A percentile compares a stretch with the other conserved stretches of the same genome.
phyloP scores from a whole-genome alignment of 2,113 vertebrate species.

The Bettongia penicillata region DNA sequence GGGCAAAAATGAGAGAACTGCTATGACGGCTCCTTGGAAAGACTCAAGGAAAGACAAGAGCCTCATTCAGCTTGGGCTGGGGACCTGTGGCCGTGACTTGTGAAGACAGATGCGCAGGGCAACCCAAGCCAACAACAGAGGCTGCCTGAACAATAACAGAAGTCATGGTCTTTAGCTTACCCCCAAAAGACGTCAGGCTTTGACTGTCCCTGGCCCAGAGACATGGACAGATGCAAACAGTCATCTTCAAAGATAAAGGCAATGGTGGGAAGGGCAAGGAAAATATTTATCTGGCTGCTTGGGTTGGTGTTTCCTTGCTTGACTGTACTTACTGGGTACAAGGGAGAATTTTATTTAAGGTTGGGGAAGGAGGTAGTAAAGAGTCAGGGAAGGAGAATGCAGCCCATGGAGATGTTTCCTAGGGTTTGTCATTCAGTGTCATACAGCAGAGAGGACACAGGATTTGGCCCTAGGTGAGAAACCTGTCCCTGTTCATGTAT shows the following conservation, averaged over 20 bases:
- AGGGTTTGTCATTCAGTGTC: not conserved
- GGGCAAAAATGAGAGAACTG: not conserved
- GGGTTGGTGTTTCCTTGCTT: too few species aligned
- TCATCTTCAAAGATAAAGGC: not conserved
- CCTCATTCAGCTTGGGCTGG: not conserved
- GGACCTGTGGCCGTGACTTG: not conserved
- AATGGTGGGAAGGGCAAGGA: not conserved
- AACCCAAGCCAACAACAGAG: not conserved
- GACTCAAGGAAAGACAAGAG: not conserved
- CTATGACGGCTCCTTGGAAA: not conserved
- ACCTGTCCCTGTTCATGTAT: not conserved
- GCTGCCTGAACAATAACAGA: not conserved
- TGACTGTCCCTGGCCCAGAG: conserved; percentile 55
- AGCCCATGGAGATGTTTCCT: not conserved
- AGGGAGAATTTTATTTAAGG: too few species aligned
- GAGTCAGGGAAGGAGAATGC: not conserved
- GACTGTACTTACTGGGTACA: too few species aligned
- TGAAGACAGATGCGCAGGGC: not conserved
- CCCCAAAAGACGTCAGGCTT: conserved; percentile 39
- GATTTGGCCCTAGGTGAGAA: not conserved
- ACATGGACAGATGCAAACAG: conserved; percentile 65
- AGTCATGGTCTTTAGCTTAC: conserved; percentile 9
- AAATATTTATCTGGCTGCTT: not conserved
- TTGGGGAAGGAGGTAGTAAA: too few species aligned
- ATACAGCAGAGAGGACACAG: not conserved